Evolutionary conservation across 2,888 invertebrate species (phyloP).

Genomic region (Nephrotoma flavescens): DNA sequence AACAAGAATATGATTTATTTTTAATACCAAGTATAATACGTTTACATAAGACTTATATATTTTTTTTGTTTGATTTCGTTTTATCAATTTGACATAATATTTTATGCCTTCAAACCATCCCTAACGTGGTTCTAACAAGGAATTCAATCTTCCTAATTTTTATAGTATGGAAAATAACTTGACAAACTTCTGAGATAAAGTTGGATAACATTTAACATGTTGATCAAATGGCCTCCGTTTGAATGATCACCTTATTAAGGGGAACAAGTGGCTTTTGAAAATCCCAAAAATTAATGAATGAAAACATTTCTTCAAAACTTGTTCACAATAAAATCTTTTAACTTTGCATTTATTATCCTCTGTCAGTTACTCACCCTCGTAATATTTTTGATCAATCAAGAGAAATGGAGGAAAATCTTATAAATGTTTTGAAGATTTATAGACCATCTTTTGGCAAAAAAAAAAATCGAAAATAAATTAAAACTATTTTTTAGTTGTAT

Average conservation of each 20-base stretch:
- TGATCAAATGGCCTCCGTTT: too few species aligned
- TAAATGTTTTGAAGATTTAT: neutral
- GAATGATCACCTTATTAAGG: too few species aligned
- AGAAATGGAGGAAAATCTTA: neutral
- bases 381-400: neutral
- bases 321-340: too few species aligned
- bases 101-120: neutral
- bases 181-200: neutral
- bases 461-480: neutral
- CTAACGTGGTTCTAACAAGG: neutral
- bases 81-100: neutral
- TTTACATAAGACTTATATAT: neutral
- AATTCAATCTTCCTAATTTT: neutral
- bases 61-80: neutral
- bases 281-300: too few species aligned
- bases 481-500: neutral
- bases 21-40: neutral
- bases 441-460: neutral
- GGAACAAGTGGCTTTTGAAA: too few species aligned
- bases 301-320: too few species aligned
- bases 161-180: neutral
- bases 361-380: too few species aligned
- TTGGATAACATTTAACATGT: too few species aligned
- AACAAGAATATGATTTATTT: neutral
- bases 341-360: too few species aligned